phyloP scores from a whole-genome alignment of 2,113 vertebrate genomes.

The Aptenodytes patagonicus region DNA sequence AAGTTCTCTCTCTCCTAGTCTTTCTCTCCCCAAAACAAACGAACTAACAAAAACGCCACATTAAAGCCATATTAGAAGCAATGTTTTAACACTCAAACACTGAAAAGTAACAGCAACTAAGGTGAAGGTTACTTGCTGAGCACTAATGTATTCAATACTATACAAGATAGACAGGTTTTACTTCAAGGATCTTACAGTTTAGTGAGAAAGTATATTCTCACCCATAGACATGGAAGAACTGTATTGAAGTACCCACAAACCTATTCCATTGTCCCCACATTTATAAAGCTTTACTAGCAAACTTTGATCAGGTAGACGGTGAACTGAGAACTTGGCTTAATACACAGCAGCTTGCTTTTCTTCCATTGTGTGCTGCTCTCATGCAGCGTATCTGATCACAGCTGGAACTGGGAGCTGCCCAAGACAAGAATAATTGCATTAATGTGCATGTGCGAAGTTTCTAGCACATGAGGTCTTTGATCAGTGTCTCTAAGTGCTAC shows the following conservation, averaged over 20 bases:
- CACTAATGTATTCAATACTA: neutral
- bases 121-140: neutral
- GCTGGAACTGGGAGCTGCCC: neutral
- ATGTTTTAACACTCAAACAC: neutral
- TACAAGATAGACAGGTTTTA: neutral
- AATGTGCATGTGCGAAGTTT: neutral
- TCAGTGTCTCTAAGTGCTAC: neutral
- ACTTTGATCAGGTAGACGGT: neutral
- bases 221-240: neutral
- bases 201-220: neutral
- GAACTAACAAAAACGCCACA: neutral
- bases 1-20: neutral
- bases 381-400: neutral
- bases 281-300: neutral
- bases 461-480: neutral
- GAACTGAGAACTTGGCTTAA: neutral
- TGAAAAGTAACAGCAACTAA: neutral
- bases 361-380: neutral
- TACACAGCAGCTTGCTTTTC: neutral
- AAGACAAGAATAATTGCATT: neutral
- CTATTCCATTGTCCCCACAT: neutral
- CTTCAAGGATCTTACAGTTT: neutral
- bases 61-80: neutral
- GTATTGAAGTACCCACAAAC: neutral
- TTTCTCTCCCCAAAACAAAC: neutral